These are phyloP conservation scores for Drosophila borealis DNA, from an alignment of 2,888 invertebrate species.

Conservation along the genomic window DNA sequence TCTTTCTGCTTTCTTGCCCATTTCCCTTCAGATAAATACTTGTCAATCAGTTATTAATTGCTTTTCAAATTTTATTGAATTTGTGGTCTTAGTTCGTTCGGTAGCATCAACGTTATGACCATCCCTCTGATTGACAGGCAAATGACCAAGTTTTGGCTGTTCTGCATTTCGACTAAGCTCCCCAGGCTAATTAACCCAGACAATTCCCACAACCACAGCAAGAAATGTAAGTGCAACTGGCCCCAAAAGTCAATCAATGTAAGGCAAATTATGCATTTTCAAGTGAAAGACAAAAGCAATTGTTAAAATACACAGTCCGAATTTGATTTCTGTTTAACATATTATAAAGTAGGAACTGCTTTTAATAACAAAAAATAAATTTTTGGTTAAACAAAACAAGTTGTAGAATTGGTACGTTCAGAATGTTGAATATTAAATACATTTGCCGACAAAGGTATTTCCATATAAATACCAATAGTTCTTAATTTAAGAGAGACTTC, in stretches of 20 bases:
- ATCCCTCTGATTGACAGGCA: constrained; percentile 45
- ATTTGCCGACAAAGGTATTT: too few relatives aligned
- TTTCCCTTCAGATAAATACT: constrained; percentile 75
- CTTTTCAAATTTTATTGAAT: constrained; percentile 82
- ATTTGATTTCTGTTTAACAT: not conserved
- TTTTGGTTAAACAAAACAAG: too few relatives aligned
- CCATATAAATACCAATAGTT: too few relatives aligned
- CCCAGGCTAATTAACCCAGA: constrained; percentile 51
- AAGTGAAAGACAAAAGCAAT: not conserved
- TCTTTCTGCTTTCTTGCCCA: constrained; percentile 26
- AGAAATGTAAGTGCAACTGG: constrained; percentile 21
- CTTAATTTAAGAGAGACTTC: too few relatives aligned
- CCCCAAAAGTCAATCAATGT: constrained; percentile 26
- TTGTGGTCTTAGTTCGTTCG: constrained; percentile 56
- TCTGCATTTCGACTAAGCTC: constrained; percentile 4
- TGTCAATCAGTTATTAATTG: constrained; percentile 84
- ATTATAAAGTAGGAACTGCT: not conserved
- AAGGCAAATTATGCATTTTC: constrained; percentile 5
- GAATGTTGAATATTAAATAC: too few relatives aligned
- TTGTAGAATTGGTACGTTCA: too few relatives aligned
- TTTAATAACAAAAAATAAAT: too few relatives aligned
- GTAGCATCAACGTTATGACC: not conserved
- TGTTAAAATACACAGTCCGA: not conserved
- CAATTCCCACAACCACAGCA: constrained; percentile 32
- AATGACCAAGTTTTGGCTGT: constrained; percentile 17